These are phyloP conservation scores for Bagarius yarrelli DNA, from an alignment of 2,113 vertebrate genomes.

Conservation along the genomic window DNA sequence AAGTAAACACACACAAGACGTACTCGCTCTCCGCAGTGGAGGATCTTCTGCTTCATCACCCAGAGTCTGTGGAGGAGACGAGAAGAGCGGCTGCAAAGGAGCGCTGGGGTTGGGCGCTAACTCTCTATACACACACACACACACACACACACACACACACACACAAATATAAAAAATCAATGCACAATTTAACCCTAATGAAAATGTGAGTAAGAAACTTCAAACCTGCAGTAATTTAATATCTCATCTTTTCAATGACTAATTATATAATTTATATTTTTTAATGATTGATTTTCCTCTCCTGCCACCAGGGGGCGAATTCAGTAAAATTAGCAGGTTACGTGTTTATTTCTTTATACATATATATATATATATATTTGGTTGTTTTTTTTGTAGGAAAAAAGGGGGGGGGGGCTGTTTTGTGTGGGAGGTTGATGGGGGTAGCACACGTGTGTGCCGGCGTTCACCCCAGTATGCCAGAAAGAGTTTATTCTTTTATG, in stretches of 20 bases:
- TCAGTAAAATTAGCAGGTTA: background rate
- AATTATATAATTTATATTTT: too few relatives aligned
- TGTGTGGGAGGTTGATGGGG: too few relatives aligned
- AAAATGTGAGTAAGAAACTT: background rate
- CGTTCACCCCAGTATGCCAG: too few relatives aligned
- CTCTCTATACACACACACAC: conserved; percentile 67
- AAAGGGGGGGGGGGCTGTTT: too few relatives aligned
- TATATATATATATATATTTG: too few relatives aligned
- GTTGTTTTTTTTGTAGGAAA: too few relatives aligned
- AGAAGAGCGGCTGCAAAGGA: conserved; percentile 68
- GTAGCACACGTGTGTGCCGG: too few relatives aligned
- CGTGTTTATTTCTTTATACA: too few relatives aligned
- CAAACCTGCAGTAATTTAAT: background rate
- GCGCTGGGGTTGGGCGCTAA: conserved; percentile 73
- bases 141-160: conserved; percentile 15
- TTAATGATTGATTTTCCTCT: background rate
- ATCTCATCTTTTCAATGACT: too few relatives aligned
- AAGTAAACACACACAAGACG: conserved; percentile 15
- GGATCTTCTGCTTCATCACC: conserved; percentile 77
- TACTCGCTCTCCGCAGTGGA: conserved; percentile 84
- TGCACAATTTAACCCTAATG: background rate
- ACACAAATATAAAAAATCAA: background rate
- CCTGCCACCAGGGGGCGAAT: background rate
- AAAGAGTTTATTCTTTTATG: too few relatives aligned
- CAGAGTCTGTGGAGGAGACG: conserved; percentile 62